Conservation (phyloP, 2,113 vertebrate species). For the Eptatretus burgeri region DNA sequence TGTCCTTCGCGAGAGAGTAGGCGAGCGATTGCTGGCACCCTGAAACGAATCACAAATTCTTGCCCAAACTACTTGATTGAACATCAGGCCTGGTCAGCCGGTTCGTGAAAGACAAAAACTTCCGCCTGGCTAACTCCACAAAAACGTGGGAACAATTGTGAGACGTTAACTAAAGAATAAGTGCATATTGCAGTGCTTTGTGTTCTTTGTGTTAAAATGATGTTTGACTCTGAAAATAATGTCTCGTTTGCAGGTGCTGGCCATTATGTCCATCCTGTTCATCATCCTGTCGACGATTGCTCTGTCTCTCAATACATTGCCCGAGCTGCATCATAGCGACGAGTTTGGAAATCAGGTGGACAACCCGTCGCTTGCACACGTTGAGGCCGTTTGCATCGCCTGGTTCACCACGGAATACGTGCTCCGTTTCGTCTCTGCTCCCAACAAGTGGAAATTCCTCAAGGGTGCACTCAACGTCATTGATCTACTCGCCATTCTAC, state of each 20-base stretch:
- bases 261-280: conserved; percentile 5
- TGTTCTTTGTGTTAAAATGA: too few species aligned
- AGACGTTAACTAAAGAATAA: too few species aligned
- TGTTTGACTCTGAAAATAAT: too few species aligned
- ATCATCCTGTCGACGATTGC: conserved; percentile 1
- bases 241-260: neutral
- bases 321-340: conserved; percentile 5
- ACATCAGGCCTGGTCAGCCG: too few species aligned
- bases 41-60: too few species aligned
- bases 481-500: neutral
- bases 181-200: too few species aligned
- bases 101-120: too few species aligned
- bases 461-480: conserved; percentile 5
- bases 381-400: conserved; percentile 4
- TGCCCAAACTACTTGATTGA: too few species aligned
- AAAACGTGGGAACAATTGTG: too few species aligned
- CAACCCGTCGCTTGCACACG: conserved; percentile 4
- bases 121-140: too few species aligned
- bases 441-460: conserved; percentile 5
- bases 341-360: neutral
- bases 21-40: too few species aligned
- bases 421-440: conserved; percentile 3
- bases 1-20: too few species aligned
- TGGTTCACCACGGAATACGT: conserved; percentile 3
- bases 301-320: conserved; percentile 4